phyloP scores from a whole-genome alignment of 2,888 invertebrate genomes.

The Hedya salicella region DNA sequence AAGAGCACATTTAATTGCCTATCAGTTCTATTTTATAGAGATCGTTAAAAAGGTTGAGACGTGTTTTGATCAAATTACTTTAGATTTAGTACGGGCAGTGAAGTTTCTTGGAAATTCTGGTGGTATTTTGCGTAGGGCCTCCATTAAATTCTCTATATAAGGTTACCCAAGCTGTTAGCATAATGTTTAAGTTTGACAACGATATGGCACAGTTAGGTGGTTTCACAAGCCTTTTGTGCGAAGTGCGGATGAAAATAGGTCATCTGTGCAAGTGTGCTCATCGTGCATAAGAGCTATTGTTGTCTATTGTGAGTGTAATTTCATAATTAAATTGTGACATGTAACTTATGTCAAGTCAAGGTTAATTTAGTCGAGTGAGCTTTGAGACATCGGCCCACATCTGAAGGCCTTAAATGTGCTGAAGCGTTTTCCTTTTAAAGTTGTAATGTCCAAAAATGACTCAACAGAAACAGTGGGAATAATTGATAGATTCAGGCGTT shows the following conservation, averaged over 20 bases:
- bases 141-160: conserved; percentile 52
- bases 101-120: conserved; percentile 46
- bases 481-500: too few species aligned
- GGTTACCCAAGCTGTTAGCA: conserved; percentile 41
- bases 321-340: conserved; percentile 30
- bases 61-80: conserved; percentile 19
- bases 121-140: conserved; percentile 52
- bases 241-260: conserved; percentile 12
- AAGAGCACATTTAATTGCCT: conserved; percentile 23
- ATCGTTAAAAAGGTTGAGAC: conserved; percentile 3
- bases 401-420: not conserved
- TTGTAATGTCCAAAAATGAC: too few species aligned
- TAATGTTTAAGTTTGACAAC: conserved; percentile 33
- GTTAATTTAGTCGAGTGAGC: conserved; percentile 3
- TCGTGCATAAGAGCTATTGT: conserved; percentile 28
- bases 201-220: conserved; percentile 4
- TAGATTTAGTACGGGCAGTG: conserved; percentile 13
- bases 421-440: too few species aligned
- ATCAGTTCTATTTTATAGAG: conserved; percentile 25
- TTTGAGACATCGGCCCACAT: not conserved
- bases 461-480: too few species aligned
- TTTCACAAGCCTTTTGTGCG: conserved; percentile 34
- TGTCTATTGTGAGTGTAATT: conserved; percentile 32
- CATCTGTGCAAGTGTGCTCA: conserved; percentile 12
- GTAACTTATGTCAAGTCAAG: conserved; percentile 24